A percentile compares a stretch with the other conserved stretches of the same genome.
Evolutionary conservation across 2,888 invertebrate genomes (phyloP).

Genomic region (Choristoneura rosaceana): DNA sequence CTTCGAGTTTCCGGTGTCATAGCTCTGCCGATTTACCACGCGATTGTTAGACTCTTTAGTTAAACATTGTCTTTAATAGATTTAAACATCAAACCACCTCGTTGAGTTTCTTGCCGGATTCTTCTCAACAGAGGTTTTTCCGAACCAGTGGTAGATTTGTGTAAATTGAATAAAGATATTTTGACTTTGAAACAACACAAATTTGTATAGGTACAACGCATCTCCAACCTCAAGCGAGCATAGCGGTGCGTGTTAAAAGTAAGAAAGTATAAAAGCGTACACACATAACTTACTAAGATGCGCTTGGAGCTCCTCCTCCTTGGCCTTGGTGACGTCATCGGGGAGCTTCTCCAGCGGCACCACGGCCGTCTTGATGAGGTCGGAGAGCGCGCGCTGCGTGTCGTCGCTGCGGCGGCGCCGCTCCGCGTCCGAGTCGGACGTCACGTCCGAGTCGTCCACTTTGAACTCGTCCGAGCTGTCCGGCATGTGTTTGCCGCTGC

Average conservation of each 20-base stretch:
- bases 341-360: constrained; percentile 77
- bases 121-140: no score
- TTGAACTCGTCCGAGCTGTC: constrained; percentile 83
- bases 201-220: no score
- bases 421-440: constrained; percentile 63
- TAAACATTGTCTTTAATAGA: no score
- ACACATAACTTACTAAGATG: constrained; percentile 61
- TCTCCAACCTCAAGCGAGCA: background rate
- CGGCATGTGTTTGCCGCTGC: constrained; percentile 83
- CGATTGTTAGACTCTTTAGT: no score
- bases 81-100: no score
- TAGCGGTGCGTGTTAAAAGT: constrained; percentile 7
- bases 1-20: no score
- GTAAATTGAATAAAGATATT: no score
- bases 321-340: constrained; percentile 71
- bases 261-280: constrained; percentile 22
- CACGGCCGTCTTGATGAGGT: constrained; percentile 72
- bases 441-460: constrained; percentile 65
- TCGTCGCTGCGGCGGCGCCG: constrained; percentile 68
- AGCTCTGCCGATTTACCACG: no score
- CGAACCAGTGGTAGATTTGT: no score
- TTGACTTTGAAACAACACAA: no score
- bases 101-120: no score
- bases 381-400: constrained; percentile 57
- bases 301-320: constrained; percentile 69